Evolutionary conservation across 2,113 vertebrate species (phyloP).

Genomic region (Pachyramphus minor): DNA sequence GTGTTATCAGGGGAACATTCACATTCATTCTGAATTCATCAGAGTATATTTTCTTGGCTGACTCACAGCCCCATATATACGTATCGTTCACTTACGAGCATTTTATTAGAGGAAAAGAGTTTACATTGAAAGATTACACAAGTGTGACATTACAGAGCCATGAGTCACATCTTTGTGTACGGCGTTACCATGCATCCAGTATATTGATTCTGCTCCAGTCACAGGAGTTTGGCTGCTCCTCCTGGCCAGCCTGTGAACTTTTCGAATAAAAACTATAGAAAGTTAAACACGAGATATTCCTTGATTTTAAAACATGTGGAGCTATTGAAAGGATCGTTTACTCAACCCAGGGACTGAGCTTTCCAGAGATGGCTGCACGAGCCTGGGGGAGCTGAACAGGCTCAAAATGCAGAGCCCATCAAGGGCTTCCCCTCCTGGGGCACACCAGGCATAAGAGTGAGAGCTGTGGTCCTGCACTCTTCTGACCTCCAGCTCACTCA

Average conservation of each 20-base stretch:
- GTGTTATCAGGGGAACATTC: constrained; percentile 44
- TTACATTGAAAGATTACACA: constrained; percentile 54
- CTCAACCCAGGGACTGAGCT: background rate
- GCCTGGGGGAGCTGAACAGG: background rate
- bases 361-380: background rate
- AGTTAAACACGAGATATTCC: background rate
- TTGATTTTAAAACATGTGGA: background rate
- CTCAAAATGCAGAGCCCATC: background rate
- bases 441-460: background rate
- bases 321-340: background rate
- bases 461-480: background rate
- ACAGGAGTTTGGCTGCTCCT: constrained; percentile 49
- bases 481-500: background rate
- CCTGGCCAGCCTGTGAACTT: constrained; percentile 49
- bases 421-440: background rate
- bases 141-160: constrained; percentile 49
- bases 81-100: background rate
- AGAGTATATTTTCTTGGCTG: constrained; percentile 31
- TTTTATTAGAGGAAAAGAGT: constrained; percentile 58
- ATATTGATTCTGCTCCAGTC: constrained; percentile 41
- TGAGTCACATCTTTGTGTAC: constrained; percentile 69
- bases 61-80: constrained; percentile 24
- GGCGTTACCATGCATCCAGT: constrained; percentile 46
- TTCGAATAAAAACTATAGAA: background rate
- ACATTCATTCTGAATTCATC: constrained; percentile 64